Evolutionary conservation across 2,888 invertebrate species (phyloP), one percentile per base, ranked within the genome.

Genomic region (Brachyptera risi): DNA sequence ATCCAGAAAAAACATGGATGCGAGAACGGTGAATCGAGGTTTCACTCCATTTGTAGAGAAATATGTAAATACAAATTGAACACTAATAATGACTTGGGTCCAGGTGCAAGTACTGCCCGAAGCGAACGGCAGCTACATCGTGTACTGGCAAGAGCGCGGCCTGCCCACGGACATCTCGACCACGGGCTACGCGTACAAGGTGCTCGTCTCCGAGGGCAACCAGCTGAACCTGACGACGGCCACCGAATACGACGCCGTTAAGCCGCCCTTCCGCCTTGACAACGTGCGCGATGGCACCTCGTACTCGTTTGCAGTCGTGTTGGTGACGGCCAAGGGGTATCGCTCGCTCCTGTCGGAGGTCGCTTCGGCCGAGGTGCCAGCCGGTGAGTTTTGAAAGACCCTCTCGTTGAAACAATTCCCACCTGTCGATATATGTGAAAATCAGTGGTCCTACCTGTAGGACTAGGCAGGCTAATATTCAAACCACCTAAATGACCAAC

Each of bases 261-360:
- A 80, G 19, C 78, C 86, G 2, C 82, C 87, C 0, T 80, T 81
- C 69, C 74, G 78, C 11, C 79, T 79, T 54, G 76, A 78, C 0
- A 77, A 78, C 67, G 78, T 79, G 0, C 78, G 82, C 40, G 70
- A 72, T 7, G 78, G 75, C 23, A 72, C 73, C 5, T 73, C 82
- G 66, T 88, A 84, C 68, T 78, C 81, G 0, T 85, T 88, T 63
- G 85, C 84, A 23, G 85, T 89, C 1, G 77, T 84, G 35, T 73
- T 83, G 0, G 77, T 81, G 58, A 83, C 85, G 0, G 72, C 77
- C 0, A 79, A 81, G 1, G 87, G 87, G 0, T 85, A 83, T 69
- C 78, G 72, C 64, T 87, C 88, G 63, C 72, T 79, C 19, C 70
- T 83, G 26, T 86, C 87, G 37, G 86, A 87, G 72, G 77, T 81